A percentile compares a stretch with the other conserved stretches of the same genome.
Evolutionary conservation across 2,113 vertebrate genomes (phyloP).

Genomic region (Phyllostomus hastatus): DNA sequence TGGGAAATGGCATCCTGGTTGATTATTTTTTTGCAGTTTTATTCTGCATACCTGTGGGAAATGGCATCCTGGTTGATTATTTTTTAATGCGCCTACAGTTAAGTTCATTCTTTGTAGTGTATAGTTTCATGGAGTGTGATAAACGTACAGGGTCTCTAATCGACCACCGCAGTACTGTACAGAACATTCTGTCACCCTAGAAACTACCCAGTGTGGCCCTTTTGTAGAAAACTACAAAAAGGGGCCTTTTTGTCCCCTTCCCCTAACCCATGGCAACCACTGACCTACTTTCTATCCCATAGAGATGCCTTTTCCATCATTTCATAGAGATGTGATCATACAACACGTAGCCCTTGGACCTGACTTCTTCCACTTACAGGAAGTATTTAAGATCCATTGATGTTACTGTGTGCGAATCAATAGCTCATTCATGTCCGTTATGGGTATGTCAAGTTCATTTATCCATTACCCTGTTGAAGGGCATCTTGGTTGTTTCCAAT

Average conservation of each 20-base stretch:
- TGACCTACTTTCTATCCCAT: background rate
- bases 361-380: background rate
- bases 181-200: background rate
- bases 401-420: background rate
- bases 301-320: background rate
- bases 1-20: background rate
- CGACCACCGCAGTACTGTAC: background rate
- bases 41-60: background rate
- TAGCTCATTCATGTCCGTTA: background rate
- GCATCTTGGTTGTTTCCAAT: background rate
- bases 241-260: background rate
- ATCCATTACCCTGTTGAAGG: background rate
- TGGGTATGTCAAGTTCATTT: background rate
- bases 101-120: background rate
- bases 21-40: background rate
- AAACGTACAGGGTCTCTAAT: background rate
- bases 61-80: background rate
- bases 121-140: background rate
- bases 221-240: background rate
- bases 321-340: background rate
- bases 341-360: background rate
- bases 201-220: background rate
- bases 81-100: background rate
- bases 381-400: background rate
- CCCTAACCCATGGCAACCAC: background rate